These are phyloP conservation scores for Toxonevra muliebris DNA, from an alignment of 2,888 invertebrate genomes.

Conservation along the genomic window DNA sequence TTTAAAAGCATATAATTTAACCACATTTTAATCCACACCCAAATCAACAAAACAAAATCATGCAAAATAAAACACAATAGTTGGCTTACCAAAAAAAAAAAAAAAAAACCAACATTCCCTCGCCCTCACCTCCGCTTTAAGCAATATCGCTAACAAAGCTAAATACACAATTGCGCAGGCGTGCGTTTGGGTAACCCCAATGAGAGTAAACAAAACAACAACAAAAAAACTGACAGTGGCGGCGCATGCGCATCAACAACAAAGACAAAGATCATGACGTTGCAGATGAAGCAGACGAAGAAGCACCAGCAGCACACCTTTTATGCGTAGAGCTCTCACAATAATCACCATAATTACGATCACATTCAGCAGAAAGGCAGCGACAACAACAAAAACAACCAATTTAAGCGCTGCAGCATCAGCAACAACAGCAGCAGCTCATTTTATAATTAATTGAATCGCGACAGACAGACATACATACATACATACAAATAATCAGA, in stretches of 20 bases:
- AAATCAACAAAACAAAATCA: constrained; percentile 18
- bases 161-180: no score
- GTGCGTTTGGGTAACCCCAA: no score
- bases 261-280: constrained; percentile 41
- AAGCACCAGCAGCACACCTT: no score
- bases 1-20: constrained; percentile 62
- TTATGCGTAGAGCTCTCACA: not conserved
- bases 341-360: not conserved
- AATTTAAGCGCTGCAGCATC: constrained; percentile 25
- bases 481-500: no score
- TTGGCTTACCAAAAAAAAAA: not conserved
- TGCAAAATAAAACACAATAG: not conserved
- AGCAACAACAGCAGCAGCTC: constrained; percentile 25
- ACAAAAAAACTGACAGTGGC: not conserved
- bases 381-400: not conserved
- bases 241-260: not conserved
- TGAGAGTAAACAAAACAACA: not conserved
- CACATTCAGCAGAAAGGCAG: not conserved
- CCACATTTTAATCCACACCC: constrained; percentile 46
- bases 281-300: no score
- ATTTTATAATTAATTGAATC: constrained; percentile 4
- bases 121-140: not conserved
- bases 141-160: not conserved
- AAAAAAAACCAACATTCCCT: not conserved
- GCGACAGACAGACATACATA: not conserved